Percentiles rank a stretch among this genome's conserved stretches.
Conservation (phyloP, 35 echinoderm and acorn worm genomes). For the Ptychodera flava region DNA sequence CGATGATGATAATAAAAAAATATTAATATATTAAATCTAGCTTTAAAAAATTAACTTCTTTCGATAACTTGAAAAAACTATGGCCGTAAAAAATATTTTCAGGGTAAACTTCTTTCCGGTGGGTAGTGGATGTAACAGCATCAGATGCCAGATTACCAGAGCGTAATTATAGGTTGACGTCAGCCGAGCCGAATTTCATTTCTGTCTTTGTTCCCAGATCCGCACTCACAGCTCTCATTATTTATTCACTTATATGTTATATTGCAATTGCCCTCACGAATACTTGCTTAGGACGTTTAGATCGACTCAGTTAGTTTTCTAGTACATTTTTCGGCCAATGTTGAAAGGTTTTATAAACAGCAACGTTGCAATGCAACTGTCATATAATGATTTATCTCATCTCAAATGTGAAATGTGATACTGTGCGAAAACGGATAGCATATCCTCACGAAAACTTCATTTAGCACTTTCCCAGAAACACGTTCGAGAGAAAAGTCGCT, state of each 20-base stretch:
- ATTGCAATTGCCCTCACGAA: background rate
- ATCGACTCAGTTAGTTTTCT: background rate
- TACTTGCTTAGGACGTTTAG: background rate
- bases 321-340: background rate
- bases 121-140: background rate
- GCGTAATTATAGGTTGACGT: background rate
- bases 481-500: too few species aligned
- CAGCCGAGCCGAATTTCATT: background rate
- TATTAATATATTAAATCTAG: background rate
- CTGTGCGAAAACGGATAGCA: background rate
- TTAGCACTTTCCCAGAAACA: background rate
- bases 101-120: background rate
- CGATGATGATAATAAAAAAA: background rate
- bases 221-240: background rate
- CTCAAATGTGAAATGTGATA: background rate
- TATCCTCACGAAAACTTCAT: background rate
- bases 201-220: background rate
- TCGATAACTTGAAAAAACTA: background rate
- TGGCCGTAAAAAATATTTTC: background rate
- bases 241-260: constrained; percentile 2
- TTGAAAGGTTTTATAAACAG: background rate
- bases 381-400: background rate
- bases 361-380: background rate
- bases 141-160: background rate
- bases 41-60: background rate